Evolutionary conservation across 2,888 invertebrate species (phyloP).

Genomic region (Parelbella ahira): DNA sequence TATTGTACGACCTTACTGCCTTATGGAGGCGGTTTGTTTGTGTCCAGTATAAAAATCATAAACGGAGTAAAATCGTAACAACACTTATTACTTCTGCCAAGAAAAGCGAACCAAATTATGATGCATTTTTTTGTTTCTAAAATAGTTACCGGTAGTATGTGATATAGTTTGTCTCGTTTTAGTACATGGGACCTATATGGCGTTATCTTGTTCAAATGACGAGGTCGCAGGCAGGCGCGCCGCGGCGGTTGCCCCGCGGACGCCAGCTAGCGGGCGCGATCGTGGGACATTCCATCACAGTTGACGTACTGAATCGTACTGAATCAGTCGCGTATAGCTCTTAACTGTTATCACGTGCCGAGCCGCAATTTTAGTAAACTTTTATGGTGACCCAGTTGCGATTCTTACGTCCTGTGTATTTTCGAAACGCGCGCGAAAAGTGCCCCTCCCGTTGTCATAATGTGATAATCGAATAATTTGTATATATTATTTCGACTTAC

Average conservation of each 20-base stretch:
- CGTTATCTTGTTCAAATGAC: constrained; percentile 44
- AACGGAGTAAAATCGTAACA: no score
- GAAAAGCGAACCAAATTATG: no score
- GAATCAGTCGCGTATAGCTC: constrained; percentile 49
- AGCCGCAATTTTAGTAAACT: constrained; percentile 44
- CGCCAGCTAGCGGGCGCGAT: constrained; percentile 11
- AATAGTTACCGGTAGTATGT: neutral
- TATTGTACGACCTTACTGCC: no score
- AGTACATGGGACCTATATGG: constrained; percentile 40
- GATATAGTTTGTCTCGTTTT: constrained; percentile 38
- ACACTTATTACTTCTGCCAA: no score
- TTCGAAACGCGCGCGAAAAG: constrained; percentile 14
- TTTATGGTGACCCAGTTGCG: constrained; percentile 39
- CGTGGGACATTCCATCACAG: constrained; percentile 52
- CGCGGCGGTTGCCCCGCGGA: constrained; percentile 29
- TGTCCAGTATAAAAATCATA: no score
- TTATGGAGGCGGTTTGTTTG: no score
- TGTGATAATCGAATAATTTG: constrained; percentile 10
- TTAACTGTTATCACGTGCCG: constrained; percentile 38
- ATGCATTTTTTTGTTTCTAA: constrained; percentile 1
- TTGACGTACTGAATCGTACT: constrained; percentile 48
- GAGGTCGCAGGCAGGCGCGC: constrained; percentile 36
- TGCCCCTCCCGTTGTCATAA: constrained; percentile 13
- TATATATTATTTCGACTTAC: constrained; percentile 15
- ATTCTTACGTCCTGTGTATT: constrained; percentile 24